Evolutionary conservation across 2,888 invertebrate genomes (phyloP), one percentile per base, ranked within the genome.

Genomic region (Synanthedon andrenaeformis): DNA sequence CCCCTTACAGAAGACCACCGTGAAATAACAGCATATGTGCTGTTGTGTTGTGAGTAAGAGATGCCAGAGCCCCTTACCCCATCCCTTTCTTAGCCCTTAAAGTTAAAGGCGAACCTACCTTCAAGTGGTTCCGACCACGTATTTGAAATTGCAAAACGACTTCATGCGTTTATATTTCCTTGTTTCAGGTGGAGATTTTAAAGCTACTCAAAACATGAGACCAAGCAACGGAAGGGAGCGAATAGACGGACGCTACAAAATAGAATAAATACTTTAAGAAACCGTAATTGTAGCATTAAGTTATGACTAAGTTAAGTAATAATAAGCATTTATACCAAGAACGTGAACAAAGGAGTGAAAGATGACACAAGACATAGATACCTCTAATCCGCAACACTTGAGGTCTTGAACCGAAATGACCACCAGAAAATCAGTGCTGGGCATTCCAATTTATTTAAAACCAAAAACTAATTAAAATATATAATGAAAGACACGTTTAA

Each of bases 251-350:
- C 69, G 68, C 67, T 68, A 72, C 66, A 73, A 72, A 62, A 72
- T 68, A 72, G 65, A 66, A 65, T 73, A 74, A 73, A 49, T 35
- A 17, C 63, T 61, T 66, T 82, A 83, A 72, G 82, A 76, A 85
- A 82, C 82, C 84, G 84, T 86, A 83, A 84, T 76, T 70, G 74
- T 84, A 85, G 74, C 76, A 66, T 56, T 83, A 83, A 82, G 76
- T 72, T 76, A 73, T 61, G 65, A 51, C 56, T 77, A 79, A 70
- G 72, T 70, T 74, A 74, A 73, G 66, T 67, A 72, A 70, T 79
- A 70, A 75, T 74, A 79, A 82, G 84, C 84, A 85, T 85, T 84
- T 85, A 83, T 68, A 62, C 68, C 70, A 67, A 69, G 66, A 68
- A 57, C 69, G 23, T 49, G 19, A 19, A 12, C 49, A 12, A 17